Base-by-base conservation (phyloP, 2,888 invertebrate genomes). In the Cerceris rybyensis region DNA sequence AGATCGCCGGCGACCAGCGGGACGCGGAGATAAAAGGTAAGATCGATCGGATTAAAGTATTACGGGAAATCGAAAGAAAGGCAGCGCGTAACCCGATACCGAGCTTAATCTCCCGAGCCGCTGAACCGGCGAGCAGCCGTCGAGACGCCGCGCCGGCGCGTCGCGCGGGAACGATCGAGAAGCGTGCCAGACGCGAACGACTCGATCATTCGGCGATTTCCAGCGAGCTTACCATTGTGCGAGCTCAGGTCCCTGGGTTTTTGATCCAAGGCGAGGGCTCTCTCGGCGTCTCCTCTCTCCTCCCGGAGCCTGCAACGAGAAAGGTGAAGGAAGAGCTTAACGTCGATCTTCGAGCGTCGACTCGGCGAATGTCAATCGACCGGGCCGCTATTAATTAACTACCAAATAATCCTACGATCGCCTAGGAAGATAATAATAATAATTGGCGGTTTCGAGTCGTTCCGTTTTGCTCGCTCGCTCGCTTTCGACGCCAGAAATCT, bases 191-290 rank as follows among this genome's bases (percentile, higher is more conserved):
- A n/a, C n/a, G n/a, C 50, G 50, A 50, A 5, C 5, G 7, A 43
- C 43, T 9, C 43, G 43, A 7, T 43, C 9, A 11, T 46, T 5
- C 2, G 46, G 46, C 46, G 6, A 16, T 9, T 13, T n/a, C 54
- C 28, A 7, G 17, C 28, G 58, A 58, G 39, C 94, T 95, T 94
- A 97, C 97, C 97, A 93, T 97, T 97, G 94, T 97, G 96, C 90
- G 97, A 97, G 93, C 96, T 97, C 91, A 96, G 94, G 93, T 97
- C 97, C 92, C 97, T 95, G 82, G 96, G 96, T 94, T 97, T 97
- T 92, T 96, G 95, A 91, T 96, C 97, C 93, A 96, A 94, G 75
- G 96, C 96, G 92, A 96, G 94, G 86, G 96, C 96, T 92, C 96
- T 95, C 91, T 97, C 97, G 87, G 96, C 95, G 91, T 97, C 97